These are phyloP conservation scores for Bolinopsis microptera DNA, from an alignment of 37 sponge, comb jelly and placozoan genomes.

Conservation along the genomic window DNA sequence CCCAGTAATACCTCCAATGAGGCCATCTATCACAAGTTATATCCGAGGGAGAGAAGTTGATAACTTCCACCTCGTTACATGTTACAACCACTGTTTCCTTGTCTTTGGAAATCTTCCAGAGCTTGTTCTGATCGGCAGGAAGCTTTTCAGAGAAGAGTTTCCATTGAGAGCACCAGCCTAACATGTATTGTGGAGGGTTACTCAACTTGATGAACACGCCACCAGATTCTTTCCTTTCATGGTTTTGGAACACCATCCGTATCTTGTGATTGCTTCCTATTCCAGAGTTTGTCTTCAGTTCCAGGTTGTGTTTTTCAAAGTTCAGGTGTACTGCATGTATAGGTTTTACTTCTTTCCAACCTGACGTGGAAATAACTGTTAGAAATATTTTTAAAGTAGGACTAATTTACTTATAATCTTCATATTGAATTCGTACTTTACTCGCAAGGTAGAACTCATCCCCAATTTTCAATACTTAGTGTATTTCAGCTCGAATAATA, in stretches of 20 bases:
- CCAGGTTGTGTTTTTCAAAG: neutral
- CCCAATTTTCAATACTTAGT: too few species aligned
- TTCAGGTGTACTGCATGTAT: neutral
- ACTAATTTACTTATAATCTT: too few species aligned
- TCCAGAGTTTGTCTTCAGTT: neutral
- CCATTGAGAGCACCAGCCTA: neutral
- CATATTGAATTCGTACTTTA: too few species aligned
- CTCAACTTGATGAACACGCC: neutral
- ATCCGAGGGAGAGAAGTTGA: constrained; percentile 2
- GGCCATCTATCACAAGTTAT: neutral
- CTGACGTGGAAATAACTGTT: neutral
- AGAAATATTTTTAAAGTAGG: neutral
- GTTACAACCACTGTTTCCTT: neutral
- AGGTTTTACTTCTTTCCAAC: neutral
- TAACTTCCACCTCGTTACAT: neutral
- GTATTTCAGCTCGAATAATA: too few species aligned
- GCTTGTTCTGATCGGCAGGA: neutral
- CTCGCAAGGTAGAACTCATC: too few species aligned
- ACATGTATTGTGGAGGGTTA: neutral
- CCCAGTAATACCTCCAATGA: neutral
- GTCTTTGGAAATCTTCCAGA: neutral
- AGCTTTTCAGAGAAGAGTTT: neutral
- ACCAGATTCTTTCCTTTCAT: neutral
- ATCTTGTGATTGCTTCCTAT: neutral
- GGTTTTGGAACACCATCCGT: neutral